phyloP scores from a whole-genome alignment of 2,888 invertebrate species.

The Dorcus hopei region DNA sequence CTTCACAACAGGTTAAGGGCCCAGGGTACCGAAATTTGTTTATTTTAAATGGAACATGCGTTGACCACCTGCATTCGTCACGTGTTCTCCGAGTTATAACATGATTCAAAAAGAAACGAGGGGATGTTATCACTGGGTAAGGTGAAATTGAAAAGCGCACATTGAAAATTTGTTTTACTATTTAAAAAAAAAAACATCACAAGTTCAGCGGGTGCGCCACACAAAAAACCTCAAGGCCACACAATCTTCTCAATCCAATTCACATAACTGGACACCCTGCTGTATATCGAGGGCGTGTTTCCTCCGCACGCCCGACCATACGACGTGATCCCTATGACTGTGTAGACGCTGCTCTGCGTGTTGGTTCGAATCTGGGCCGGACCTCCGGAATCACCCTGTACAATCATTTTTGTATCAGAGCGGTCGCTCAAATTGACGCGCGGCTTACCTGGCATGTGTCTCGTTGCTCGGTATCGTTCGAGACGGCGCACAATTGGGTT shows the following conservation, averaged over 20 bases:
- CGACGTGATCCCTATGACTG: constrained; percentile 27
- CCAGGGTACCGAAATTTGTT: no score
- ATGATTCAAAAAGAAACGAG: no score
- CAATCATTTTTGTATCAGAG: neutral
- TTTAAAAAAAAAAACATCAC: no score
- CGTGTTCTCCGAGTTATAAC: no score
- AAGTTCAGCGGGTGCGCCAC: neutral
- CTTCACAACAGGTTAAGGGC: no score
- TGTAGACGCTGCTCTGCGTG: constrained; percentile 13
- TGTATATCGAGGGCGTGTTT: constrained; percentile 32
- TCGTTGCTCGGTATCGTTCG: constrained; percentile 20
- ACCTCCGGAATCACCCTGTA: constrained; percentile 56
- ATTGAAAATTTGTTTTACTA: no score
- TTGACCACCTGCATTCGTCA: no score
- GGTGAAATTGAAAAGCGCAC: no score
- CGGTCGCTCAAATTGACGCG: neutral
- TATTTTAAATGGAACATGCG: no score
- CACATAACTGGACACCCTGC: constrained; percentile 41
- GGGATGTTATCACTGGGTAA: no score
- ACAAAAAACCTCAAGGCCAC: constrained; percentile 34
- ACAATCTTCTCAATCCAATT: constrained; percentile 47
- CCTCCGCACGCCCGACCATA: constrained; percentile 44
- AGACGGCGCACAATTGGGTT: constrained; percentile 38
- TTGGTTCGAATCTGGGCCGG: constrained; percentile 45
- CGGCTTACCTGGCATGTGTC: constrained; percentile 31